These are phyloP conservation scores for Virgularia gustaviana DNA, from an alignment of 92 coral and sea anemone species.

Conservation along the genomic window DNA sequence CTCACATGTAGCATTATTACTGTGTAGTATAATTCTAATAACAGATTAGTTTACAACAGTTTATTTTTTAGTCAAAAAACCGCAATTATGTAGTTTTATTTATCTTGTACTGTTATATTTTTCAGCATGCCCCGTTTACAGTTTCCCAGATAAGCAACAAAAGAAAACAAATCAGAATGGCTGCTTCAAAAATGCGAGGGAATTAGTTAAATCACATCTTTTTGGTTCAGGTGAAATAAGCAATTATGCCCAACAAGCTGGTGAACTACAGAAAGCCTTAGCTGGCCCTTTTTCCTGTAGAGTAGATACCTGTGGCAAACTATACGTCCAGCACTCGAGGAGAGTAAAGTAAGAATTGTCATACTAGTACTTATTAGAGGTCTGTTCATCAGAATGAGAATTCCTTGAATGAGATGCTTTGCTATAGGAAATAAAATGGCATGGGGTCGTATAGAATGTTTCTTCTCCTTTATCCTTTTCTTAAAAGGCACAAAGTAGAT, in stretches of 20 bases:
- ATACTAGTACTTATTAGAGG: neutral
- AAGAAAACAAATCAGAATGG: constrained; percentile 39
- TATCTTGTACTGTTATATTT: neutral
- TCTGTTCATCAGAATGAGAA: no score
- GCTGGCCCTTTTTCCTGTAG: constrained; percentile 45
- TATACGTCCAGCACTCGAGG: constrained; percentile 45
- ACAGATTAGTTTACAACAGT: no score
- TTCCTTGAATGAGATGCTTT: no score
- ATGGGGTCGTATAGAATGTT: neutral
- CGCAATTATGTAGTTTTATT: no score
- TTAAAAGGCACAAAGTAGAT: constrained; percentile 52
- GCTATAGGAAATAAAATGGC: neutral
- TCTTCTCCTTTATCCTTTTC: neutral
- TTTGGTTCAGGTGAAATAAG: constrained; percentile 39
- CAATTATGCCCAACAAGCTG: constrained; percentile 28
- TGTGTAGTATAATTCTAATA: no score
- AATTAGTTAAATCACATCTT: constrained; percentile 35
- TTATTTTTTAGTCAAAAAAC: no score
- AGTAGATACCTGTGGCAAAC: constrained; percentile 35
- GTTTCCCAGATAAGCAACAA: constrained; percentile 32
- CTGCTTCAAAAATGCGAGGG: constrained; percentile 45
- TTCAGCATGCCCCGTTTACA: constrained; percentile 21
- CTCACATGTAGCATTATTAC: no score
- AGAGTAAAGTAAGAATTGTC: constrained; percentile 41
- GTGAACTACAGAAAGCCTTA: constrained; percentile 33